Evolutionary conservation across 1,140 invertebrate genomes (phyloP), one percentile per base, ranked within the genome.

Genomic region (Conus betulinus): DNA sequence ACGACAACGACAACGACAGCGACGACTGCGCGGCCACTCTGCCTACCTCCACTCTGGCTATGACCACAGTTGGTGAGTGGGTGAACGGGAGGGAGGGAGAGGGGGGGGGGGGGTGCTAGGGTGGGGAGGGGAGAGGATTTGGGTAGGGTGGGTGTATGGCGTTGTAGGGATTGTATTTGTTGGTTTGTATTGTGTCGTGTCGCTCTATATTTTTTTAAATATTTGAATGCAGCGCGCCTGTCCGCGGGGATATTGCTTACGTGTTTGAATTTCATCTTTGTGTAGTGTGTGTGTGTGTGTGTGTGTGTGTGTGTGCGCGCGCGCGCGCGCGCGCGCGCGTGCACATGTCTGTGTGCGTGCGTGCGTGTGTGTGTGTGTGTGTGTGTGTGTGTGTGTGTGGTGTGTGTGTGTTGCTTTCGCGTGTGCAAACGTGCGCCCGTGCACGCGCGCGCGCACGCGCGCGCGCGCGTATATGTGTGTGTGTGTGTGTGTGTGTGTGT

Each of bases 1-100:
- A 76, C 84, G 27, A 85, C 83, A n/a, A n/a, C n/a, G n/a, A n/a
- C n/a, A n/a, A 60, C 83, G 4, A 17, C 84, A 7, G 2, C 84
- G 13, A 67, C 84, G 6, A 74, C 84, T 5, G 74, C 84, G 15
- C 84, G 15, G 20, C 60, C 11, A 74, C 51, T 23, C 3, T 10
- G 0, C n/a, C 63, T 7, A n/a, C 83, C 39, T 25, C 60, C 8
- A 25, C 83, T 25, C 27, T 57, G 4, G 25, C 25, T n/a, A 84
- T 57, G 20, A 67, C 83, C 25, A 52, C 25, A 23, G 39, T 55
- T 20, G 79, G 79, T 52, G 53, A 52, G 39, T 39, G 10, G 39
- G 39, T 39, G 39, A 39, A 39, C 39, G 39, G 39, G 39, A 39
- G 39, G 39, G 39, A 39, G 39, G 39, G 39, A 39, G 39, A 39